phyloP scores from a whole-genome alignment of 2,797 vertebrate genomes.

The Neosilurus hyrtlii region DNA sequence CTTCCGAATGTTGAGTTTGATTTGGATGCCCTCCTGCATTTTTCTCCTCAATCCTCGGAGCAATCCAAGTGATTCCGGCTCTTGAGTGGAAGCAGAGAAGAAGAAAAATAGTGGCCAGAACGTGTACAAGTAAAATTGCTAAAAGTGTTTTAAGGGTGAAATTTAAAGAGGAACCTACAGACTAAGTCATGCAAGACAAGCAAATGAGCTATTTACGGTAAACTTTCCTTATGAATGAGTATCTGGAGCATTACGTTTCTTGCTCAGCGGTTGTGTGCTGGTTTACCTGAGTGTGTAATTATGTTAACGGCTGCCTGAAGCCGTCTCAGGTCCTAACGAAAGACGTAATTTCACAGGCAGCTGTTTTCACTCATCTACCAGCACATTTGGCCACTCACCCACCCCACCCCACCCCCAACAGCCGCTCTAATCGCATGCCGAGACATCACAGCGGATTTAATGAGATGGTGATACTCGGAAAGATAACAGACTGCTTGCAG shows the following conservation, averaged over 20 bases:
- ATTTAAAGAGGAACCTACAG: not conserved
- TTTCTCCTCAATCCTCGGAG: not conserved
- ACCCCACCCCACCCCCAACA: not conserved
- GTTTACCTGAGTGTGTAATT: conserved; percentile 17
- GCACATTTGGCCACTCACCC: conserved; percentile 34
- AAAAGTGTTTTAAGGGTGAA: not conserved
- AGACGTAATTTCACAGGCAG: conserved; percentile 34
- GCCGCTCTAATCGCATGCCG: conserved; percentile 42
- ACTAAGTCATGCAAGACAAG: not conserved
- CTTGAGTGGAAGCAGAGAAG: not conserved
- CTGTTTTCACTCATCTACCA: conserved; percentile 27
- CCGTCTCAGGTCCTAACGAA: not conserved
- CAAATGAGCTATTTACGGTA: not conserved
- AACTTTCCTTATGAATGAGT: not conserved
- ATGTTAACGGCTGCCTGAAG: conserved; percentile 8
- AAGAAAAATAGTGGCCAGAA: too few relatives aligned
- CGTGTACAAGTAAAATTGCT: not conserved
- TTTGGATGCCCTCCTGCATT: not conserved
- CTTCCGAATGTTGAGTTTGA: not conserved
- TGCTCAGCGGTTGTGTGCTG: not conserved
- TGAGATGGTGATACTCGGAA: conserved; percentile 41
- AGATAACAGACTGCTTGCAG: conserved; percentile 42
- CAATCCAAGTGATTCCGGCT: too few relatives aligned
- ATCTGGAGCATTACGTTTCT: not conserved
- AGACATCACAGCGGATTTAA: conserved; percentile 39